phyloP scores from a whole-genome alignment of 2,888 invertebrate species.

The Ormyrus thymus region DNA sequence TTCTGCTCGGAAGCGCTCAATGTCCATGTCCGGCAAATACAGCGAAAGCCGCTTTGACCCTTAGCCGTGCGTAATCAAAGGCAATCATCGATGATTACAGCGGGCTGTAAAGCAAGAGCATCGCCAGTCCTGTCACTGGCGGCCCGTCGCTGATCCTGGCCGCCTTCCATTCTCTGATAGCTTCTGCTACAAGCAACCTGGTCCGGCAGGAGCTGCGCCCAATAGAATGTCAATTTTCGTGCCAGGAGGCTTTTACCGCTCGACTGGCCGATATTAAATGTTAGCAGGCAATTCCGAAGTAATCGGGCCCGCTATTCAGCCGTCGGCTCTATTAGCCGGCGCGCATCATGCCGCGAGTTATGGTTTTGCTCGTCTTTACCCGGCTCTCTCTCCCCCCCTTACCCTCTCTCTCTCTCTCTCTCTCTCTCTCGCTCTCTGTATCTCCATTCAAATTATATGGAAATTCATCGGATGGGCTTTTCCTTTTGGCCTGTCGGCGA shows the following conservation, averaged over 20 bases:
- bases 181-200: background rate
- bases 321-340: conserved; percentile 33
- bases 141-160: conserved; percentile 22
- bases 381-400: background rate
- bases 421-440: background rate
- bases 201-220: conserved; percentile 27
- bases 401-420: too few relatives aligned
- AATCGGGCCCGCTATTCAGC: conserved; percentile 60
- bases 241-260: conserved; percentile 64
- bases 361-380: conserved; percentile 32
- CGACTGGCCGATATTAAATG: conserved; percentile 69
- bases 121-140: conserved; percentile 64
- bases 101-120: conserved; percentile 60
- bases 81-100: conserved; percentile 72
- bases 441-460: conserved; percentile 54
- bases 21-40: conserved; percentile 62
- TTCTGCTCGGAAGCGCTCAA: too few relatives aligned
- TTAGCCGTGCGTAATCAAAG: conserved; percentile 66
- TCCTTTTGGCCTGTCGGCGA: conserved; percentile 41
- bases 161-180: conserved; percentile 35
- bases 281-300: conserved; percentile 70
- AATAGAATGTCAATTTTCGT: conserved; percentile 68
- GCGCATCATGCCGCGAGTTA: background rate
- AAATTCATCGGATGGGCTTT: conserved; percentile 48
- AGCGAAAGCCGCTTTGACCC: conserved; percentile 68